A percentile compares a stretch with the other conserved stretches of the same genome.
Conservation (phyloP, 1,140 invertebrate genomes). For the Acromyrmex echinatior region DNA sequence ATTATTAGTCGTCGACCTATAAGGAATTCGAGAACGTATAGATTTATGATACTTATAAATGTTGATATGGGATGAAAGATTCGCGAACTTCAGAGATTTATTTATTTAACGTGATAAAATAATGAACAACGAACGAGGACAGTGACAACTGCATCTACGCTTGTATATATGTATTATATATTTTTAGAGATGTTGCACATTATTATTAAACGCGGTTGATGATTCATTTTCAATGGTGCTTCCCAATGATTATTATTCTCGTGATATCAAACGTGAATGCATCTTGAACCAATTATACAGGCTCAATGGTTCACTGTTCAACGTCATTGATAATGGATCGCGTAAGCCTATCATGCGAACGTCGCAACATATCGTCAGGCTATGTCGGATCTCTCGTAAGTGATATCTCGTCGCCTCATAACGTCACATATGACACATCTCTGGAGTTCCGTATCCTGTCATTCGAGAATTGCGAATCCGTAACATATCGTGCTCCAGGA, state of each 20-base stretch:
- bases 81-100: not conserved
- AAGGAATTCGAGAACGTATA: not conserved
- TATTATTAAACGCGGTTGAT: not conserved
- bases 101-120: not conserved
- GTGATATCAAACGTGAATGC: slow-evolving; percentile 28
- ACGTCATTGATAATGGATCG: slow-evolving; percentile 36
- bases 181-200: not conserved
- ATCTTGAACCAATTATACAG: slow-evolving; percentile 50
- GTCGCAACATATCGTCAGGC: not conserved
- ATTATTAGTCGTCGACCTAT: not conserved
- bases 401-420: slow-evolving; percentile 51
- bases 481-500: not conserved
- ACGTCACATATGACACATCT: slow-evolving; percentile 39
- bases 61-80: not conserved
- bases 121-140: not conserved
- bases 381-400: not conserved
- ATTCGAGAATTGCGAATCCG: not conserved
- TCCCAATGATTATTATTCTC: not conserved
- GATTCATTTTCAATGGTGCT: not conserved
- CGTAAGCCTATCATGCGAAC: slow-evolving; percentile 15
- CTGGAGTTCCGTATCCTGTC: not conserved
- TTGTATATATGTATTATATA: too few relatives aligned
- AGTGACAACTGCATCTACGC: not conserved
- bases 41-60: not conserved
- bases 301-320: slow-evolving; percentile 49